Evolutionary conservation across 2,888 invertebrate genomes (phyloP).

Genomic region (Melitaea athalia): DNA sequence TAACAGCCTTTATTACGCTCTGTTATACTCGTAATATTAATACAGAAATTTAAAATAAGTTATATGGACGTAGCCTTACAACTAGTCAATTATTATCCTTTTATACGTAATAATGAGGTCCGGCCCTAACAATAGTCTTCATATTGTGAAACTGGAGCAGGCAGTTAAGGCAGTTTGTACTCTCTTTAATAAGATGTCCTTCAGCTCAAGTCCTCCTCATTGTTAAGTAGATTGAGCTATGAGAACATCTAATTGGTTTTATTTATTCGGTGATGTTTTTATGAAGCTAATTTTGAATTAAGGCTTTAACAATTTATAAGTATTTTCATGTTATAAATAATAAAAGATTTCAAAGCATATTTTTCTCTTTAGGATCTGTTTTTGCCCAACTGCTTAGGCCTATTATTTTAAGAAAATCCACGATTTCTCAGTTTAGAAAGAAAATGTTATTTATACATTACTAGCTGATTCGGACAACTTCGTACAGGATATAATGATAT

Average conservation of each 20-base stretch:
- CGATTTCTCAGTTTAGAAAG: too few species aligned
- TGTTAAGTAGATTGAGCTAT: slow-evolving; percentile 19
- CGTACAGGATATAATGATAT: too few species aligned
- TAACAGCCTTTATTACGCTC: too few species aligned
- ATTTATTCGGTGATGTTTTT: neutral
- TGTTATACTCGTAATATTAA: too few species aligned
- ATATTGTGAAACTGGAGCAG: slow-evolving; percentile 27
- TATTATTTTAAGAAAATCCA: too few species aligned
- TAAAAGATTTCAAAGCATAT: neutral
- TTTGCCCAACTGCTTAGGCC: too few species aligned
- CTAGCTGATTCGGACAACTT: too few species aligned
- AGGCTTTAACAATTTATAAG: neutral
- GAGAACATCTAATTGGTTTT: slow-evolving; percentile 17
- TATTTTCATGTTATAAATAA: neutral
- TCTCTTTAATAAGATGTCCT: slow-evolving; percentile 27
- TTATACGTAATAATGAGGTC: slow-evolving; percentile 27
- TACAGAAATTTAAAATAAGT: neutral
- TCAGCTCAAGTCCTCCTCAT: slow-evolving; percentile 21
- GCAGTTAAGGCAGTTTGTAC: slow-evolving; percentile 25
- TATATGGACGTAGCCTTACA: neutral
- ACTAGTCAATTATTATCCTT: slow-evolving; percentile 6
- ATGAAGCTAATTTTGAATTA: neutral
- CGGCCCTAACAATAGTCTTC: slow-evolving; percentile 24
- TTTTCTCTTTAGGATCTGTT: too few species aligned
- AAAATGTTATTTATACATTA: too few species aligned